phyloP scores from a whole-genome alignment of 2,113 vertebrate genomes.

The Jaculus jaculus region DNA sequence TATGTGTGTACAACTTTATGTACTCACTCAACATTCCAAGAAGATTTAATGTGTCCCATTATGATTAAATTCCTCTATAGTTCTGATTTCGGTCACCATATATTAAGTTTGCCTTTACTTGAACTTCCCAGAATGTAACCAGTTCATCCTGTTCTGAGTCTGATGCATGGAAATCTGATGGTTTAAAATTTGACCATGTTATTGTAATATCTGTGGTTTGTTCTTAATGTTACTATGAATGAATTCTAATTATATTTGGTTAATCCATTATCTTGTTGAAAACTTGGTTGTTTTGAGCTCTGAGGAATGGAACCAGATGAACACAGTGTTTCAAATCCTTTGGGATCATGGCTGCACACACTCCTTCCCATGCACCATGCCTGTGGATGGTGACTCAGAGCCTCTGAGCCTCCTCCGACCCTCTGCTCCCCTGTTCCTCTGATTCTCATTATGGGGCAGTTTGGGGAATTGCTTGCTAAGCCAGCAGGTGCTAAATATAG shows the following conservation, averaged over 20 bases:
- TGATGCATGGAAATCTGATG: not conserved
- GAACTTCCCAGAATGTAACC: not conserved
- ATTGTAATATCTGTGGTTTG: not conserved
- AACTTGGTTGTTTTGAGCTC: not conserved
- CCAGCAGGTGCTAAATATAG: not conserved
- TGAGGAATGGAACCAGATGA: not conserved
- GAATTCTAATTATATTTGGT: not conserved
- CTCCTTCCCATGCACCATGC: not conserved
- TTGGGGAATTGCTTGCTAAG: not conserved
- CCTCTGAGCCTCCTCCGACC: not conserved
- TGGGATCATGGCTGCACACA: rapidly evolving
- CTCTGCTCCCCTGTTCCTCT: rapidly evolving
- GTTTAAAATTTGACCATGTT: not conserved
- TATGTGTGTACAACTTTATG: not conserved
- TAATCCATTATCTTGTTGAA: not conserved
- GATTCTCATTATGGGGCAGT: not conserved
- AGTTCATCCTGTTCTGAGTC: not conserved
- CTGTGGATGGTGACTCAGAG: not conserved
- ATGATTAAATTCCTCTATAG: not conserved
- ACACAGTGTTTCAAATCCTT: not conserved
- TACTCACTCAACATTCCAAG: not conserved
- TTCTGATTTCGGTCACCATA: constrained; percentile 71
- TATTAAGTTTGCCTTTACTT: constrained; percentile 4
- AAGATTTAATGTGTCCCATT: not conserved
- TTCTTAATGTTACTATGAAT: not conserved